These are phyloP conservation scores for Neotoma lepida DNA, from an alignment of 2,113 vertebrate species.

Conservation along the genomic window DNA sequence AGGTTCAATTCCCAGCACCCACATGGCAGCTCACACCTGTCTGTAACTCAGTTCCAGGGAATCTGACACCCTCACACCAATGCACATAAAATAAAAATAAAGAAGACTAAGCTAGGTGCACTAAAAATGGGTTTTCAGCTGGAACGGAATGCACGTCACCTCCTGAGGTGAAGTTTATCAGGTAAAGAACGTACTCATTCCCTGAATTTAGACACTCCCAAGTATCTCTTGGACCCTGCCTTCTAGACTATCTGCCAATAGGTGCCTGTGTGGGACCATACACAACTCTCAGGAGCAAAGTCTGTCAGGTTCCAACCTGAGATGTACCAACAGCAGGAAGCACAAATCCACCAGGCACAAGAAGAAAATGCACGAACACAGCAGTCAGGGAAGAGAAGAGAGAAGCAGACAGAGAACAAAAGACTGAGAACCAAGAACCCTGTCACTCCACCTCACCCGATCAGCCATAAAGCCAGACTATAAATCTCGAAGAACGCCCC, in stretches of 20 bases:
- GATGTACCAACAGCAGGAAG: not conserved
- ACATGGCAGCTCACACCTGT: not conserved
- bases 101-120: not conserved
- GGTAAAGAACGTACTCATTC: not conserved
- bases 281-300: not conserved
- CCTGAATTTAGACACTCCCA: not conserved
- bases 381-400: not conserved
- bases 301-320: not conserved
- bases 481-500: not conserved
- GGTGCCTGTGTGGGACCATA: not conserved
- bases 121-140: not conserved
- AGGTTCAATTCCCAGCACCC: not conserved
- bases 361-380: not conserved
- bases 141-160: not conserved
- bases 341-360: not conserved
- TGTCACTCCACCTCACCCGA: not conserved
- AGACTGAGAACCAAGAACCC: not conserved
- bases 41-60: not conserved
- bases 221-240: not conserved
- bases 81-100: not conserved
- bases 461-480: not conserved
- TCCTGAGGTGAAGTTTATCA: not conserved
- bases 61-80: not conserved
- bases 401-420: not conserved
- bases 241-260: not conserved